Base-by-base conservation (phyloP, 2,888 invertebrate species). In the Limenitis camilla region DNA sequence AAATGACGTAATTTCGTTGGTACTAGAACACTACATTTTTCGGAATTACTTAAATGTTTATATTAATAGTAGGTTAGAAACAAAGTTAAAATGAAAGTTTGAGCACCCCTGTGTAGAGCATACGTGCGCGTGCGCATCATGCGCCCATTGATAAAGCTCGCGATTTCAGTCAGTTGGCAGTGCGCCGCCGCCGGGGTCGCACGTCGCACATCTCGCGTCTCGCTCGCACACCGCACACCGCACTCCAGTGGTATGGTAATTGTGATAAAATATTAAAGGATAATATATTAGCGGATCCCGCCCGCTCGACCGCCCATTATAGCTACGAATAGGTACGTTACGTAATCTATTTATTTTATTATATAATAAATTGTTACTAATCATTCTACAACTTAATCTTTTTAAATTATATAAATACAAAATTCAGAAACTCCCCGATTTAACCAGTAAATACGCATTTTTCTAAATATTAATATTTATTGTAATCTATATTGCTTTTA, bases 231-330 rank as follows among this genome's bases (percentile, higher is more conserved):
- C 38, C 45, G 48, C 56, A 60, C 58, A 46, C 51, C 66, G 64
- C 69, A 66, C 69, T 55, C 55, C 61, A 59, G 79, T 84, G 84
- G 81, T 81, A 86, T 86, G 86, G 83, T 86, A 83, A 85, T 68
- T 72, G 82, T 83, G 83, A 72, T 67, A 54, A 55, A 59, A 63
- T 64, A 67, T 67, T 70, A 66, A 67, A 68, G 76, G 76, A 76
- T 72, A 68, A 63, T 57, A 62, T 61, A 64, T 66, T 60, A 67
- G 66, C 67, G 74, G 75, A 71, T 68, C 71, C 75, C 68, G 76
- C 68, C 29, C 51, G 51, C 51, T 66, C 66, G 70, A 65, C 69
- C 73, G 75, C 71, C 49, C 49, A 47, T 77, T 78, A 71, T 76
- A 68, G 63, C 67, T 69, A 71, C 70, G 68, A 66, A 71, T 76